Base-by-base conservation (phyloP, 92 coral and sea anemone genomes). In the Palythoa heliodiscus region DNA sequence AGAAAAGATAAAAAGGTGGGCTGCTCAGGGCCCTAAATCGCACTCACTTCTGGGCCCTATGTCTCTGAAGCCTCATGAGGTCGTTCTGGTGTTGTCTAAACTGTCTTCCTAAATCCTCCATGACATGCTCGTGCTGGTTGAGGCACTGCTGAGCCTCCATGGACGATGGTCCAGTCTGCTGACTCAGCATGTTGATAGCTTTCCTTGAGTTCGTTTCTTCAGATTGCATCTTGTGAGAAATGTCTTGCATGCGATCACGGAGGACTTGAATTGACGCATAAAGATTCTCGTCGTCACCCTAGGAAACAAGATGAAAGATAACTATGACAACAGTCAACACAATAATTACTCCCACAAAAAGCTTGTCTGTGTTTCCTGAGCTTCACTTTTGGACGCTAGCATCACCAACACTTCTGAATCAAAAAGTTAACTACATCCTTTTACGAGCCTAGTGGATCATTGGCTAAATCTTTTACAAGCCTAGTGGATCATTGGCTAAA, bases 241-340 rank as follows among this genome's bases (percentile, higher is more conserved):
- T 93, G 68, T 91, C 92, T 39, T 97, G 89, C 85, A 97, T 96
- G 15, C 93, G 94, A 75, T 97, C 99, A 24, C 99, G 95, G 39
- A 97, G 90, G 57, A 92, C 99, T 92, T 97, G 99, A 83, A 97
- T 97, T 52, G 99, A 95, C 19, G 99, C 99, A 85, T 97, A 97
- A 82, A 97, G 82, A 68, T 93, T 97, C 82, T 97, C 99, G 81
- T 97, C 99, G 54, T 92, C 98, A 20, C 98, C 98, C 98, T 96
- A 85, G 17, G 25, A 19, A 19, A 47, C 19, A 86, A 39, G 43
- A 23, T 0, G 39, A 57, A 17, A 40, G 15, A 17, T 4, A 12
- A 23, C 15, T 29, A 15, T 29, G 37, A 86, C 19, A 63, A 19
- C 2, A 19, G 10, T 5, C 11, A 63, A 10, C 61, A 12, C 15